Evolutionary conservation across 2,797 vertebrate genomes (phyloP).

Genomic region (Xyrichtys novacula): DNA sequence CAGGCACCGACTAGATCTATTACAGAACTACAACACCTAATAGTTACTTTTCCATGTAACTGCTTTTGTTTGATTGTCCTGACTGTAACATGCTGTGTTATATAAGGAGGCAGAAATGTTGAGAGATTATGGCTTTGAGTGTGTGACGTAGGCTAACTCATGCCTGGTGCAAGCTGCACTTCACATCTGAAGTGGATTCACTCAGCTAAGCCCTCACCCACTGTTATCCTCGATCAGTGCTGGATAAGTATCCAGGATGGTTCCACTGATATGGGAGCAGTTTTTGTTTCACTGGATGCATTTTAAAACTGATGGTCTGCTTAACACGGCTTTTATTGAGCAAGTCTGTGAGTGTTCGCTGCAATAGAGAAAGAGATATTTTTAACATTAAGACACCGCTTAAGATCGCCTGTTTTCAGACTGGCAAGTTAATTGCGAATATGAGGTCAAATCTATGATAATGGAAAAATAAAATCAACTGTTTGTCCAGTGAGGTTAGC

Average conservation of each 20-base stretch:
- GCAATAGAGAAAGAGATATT: not conserved
- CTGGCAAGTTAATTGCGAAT: no score
- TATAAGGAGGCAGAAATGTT: not conserved
- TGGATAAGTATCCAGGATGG: not conserved
- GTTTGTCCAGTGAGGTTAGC: no score
- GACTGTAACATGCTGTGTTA: not conserved
- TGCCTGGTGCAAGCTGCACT: slow-evolving; percentile 2
- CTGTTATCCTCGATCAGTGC: not conserved
- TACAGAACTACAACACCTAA: no score
- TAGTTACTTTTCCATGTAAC: not conserved
- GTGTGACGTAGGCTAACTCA: not conserved
- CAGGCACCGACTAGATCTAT: not conserved
- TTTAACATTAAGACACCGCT: not conserved
- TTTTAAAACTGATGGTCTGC: not conserved
- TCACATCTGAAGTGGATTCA: not conserved
- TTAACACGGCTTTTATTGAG: not conserved
- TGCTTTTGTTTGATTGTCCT: not conserved
- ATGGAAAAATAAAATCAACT: no score
- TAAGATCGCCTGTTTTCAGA: not conserved
- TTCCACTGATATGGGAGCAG: not conserved
- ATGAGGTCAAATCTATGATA: no score
- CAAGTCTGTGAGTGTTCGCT: not conserved
- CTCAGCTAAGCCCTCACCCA: not conserved
- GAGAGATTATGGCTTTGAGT: not conserved
- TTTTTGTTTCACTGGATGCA: not conserved